A percentile compares a stretch with the other conserved stretches of the same genome.
Conservation (phyloP, 1,140 invertebrate genomes). For the Trichonephila clavata region DNA sequence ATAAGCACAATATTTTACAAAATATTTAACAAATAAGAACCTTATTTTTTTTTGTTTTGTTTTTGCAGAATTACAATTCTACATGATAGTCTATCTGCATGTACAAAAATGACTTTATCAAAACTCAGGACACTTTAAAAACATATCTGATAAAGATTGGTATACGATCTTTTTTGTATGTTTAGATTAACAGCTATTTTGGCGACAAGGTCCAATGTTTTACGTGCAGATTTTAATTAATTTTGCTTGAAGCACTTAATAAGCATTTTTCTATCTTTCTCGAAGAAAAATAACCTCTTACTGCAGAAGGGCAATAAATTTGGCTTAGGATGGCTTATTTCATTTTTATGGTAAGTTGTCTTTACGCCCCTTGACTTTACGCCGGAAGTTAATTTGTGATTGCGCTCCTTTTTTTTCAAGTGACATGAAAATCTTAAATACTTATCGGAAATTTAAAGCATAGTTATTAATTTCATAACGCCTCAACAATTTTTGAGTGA, state of each 20-base stretch:
- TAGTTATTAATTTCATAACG: conserved; percentile 19
- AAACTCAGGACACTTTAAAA: not conserved
- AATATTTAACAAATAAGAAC: not conserved
- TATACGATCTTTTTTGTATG: conserved; percentile 17
- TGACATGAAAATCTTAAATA: not conserved
- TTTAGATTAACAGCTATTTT: not conserved
- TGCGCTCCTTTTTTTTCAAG: not conserved
- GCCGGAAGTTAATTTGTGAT: not conserved
- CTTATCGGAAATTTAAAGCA: not conserved
- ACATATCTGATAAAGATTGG: conserved; percentile 10
- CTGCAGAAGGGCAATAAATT: conserved; percentile 6
- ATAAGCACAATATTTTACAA: too few species aligned
- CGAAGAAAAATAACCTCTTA: not conserved
- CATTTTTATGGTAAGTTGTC: not conserved
- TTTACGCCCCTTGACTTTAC: not conserved
- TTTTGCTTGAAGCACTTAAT: not conserved
- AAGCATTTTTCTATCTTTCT: not conserved
- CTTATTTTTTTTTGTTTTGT: too few species aligned
- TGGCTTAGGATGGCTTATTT: not conserved
- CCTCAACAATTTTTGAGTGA: not conserved
- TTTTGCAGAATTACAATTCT: not conserved
- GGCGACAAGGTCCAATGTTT: not conserved
- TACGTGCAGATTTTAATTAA: not conserved
- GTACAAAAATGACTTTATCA: not conserved
- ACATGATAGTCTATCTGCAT: not conserved